Evolutionary conservation across 2,797 vertebrate genomes (phyloP).

Genomic region (Paedocypris micromegethes): DNA sequence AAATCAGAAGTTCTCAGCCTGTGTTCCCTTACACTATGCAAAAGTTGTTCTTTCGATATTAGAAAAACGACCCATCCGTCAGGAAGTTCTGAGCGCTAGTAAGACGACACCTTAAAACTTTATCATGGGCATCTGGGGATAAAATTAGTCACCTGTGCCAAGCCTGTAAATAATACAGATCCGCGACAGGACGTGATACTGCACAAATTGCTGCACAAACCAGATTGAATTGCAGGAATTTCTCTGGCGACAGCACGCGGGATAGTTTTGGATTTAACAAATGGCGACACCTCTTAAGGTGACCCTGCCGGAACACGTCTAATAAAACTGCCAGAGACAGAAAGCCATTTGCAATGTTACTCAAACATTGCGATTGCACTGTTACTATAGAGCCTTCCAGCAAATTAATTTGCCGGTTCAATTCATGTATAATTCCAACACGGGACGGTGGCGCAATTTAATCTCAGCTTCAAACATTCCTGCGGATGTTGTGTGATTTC

Average conservation of each 20-base stretch:
- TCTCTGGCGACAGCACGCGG: constrained; percentile 69
- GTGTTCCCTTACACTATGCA: constrained; percentile 54
- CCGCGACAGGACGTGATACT: constrained; percentile 67
- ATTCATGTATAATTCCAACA: constrained; percentile 79
- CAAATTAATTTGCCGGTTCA: constrained; percentile 79
- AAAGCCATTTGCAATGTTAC: constrained; percentile 78
- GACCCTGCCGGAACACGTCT: constrained; percentile 73
- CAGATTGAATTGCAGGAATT: constrained; percentile 75
- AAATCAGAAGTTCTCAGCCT: no score
- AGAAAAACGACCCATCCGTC: constrained; percentile 49
- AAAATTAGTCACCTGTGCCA: constrained; percentile 80
- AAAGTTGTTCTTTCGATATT: not conserved
- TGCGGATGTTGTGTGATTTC: constrained; percentile 74
- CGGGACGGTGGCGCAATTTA: constrained; percentile 74
- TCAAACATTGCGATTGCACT: constrained; percentile 79
- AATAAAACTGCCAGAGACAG: constrained; percentile 80
- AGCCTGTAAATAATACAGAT: constrained; percentile 69
- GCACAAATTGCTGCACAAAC: constrained; percentile 75
- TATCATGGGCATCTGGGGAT: constrained; percentile 77
- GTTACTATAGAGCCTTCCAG: constrained; percentile 73
- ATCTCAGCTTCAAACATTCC: constrained; percentile 72
- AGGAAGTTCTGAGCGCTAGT: constrained; percentile 67
- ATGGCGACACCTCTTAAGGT: constrained; percentile 78
- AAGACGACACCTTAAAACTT: constrained; percentile 73
- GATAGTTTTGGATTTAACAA: constrained; percentile 77